Conservation (phyloP, 2,888 invertebrate genomes). For the Chrysolina haemoptera region DNA sequence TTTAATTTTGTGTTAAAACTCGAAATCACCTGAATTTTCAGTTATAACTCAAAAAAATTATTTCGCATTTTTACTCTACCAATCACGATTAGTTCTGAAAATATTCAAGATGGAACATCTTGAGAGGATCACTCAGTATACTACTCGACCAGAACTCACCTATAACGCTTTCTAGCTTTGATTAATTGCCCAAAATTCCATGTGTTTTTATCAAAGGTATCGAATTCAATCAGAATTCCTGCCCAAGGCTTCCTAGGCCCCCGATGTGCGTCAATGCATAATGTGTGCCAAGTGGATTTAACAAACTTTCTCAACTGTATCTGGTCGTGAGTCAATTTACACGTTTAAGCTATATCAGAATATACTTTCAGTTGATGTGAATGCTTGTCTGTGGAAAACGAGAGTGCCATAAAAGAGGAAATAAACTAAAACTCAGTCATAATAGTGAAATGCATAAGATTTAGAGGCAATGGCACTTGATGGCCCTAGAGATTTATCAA, state of each 20-base stretch:
- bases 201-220: background rate
- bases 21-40: too few species aligned
- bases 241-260: background rate
- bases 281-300: conserved; percentile 34
- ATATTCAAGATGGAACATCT: too few species aligned
- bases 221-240: background rate
- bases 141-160: background rate
- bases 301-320: conserved; percentile 24
- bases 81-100: too few species aligned
- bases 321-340: conserved; percentile 25
- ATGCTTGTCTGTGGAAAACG: background rate
- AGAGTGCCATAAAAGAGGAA: background rate
- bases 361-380: conserved; percentile 16
- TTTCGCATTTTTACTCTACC: too few species aligned
- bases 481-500: too few species aligned
- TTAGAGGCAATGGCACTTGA: too few species aligned
- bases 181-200: background rate
- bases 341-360: conserved; percentile 24
- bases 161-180: background rate
- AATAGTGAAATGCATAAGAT: too few species aligned
- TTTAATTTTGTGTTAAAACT: too few species aligned
- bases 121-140: background rate
- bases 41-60: too few species aligned
- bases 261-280: background rate
- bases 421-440: background rate